Evolutionary conservation across 2,113 vertebrate species (phyloP), one percentile per base, ranked within the genome.

Genomic region (Morone saxatilis): DNA sequence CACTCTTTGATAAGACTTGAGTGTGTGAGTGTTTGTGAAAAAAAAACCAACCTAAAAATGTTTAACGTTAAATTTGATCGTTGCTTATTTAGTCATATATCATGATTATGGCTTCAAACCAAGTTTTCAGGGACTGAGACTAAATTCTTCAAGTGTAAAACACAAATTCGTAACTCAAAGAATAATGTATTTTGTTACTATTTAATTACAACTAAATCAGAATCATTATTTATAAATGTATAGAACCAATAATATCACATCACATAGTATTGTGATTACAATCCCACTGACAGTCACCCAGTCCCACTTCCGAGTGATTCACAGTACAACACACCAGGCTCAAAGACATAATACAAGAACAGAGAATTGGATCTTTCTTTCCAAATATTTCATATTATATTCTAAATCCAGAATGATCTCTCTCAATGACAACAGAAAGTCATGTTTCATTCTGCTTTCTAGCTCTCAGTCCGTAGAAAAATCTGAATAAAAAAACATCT

Each of bases 361-460:
- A 40, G 31, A 60, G 7, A 51, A 43, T 40, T 41, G 8, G 4
- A 41, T 51, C 6, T 45, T 11, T 47, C 54, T 41, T 13, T 56
- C 11, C 10, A 56, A 74, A 47, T 5, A 38, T 38, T 7, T 10
- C 22, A 13, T 16, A 4, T 41, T 38, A 51, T 12, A 22, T 8
- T 48, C 68, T n/a, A 6, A 75, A 31, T 78, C 22, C 66, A 40
- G 40, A 20, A 14, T 19, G 57, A 74, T 43, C 19, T 87, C 76
- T 76, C 62, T 84, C 73, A 84, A 68, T 85, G 85, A 76, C 43
- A 38, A 50, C 56, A 62, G 1, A 78, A 68, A 54, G 65, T 36
- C 56, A 22, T 25, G n/a, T 54, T 85, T 85, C 66, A 75, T 84
- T 85, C 75, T 74, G 75, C 86, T 88, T 76, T 90, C 70, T 76